phyloP scores from a whole-genome alignment of 2,113 vertebrate species.

The Macquaria ambigua region DNA sequence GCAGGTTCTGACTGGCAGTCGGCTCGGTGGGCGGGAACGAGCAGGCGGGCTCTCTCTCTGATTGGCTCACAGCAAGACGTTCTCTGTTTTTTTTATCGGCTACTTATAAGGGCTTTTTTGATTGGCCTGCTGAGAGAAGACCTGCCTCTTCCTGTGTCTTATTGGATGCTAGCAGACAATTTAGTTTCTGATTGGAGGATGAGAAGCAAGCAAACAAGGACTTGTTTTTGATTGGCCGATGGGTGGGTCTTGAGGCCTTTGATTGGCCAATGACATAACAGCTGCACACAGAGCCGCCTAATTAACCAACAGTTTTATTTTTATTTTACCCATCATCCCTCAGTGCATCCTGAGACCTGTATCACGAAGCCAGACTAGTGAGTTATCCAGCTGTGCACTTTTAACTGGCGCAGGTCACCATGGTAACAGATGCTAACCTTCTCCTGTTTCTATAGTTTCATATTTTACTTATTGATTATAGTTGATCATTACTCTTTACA shows the following conservation, averaged over 20 bases:
- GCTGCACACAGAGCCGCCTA: slow-evolving; percentile 22
- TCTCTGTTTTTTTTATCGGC: slow-evolving; percentile 37
- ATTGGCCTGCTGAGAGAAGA: slow-evolving; percentile 54
- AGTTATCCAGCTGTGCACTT: neutral
- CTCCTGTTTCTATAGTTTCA: too few relatives aligned
- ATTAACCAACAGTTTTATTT: neutral
- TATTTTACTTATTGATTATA: too few relatives aligned
- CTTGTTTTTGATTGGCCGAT: slow-evolving; percentile 37
- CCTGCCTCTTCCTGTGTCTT: slow-evolving; percentile 33
- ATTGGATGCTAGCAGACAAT: slow-evolving; percentile 23
- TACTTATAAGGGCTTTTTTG: slow-evolving; percentile 69
- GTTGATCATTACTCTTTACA: too few relatives aligned
- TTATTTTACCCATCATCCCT: slow-evolving; percentile 54
- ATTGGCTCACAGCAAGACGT: slow-evolving; percentile 50
- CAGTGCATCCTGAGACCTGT: slow-evolving; percentile 22
- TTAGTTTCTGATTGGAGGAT: slow-evolving; percentile 8
- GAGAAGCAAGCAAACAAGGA: neutral
- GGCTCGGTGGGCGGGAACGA: slow-evolving; percentile 58
- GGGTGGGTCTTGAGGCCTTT: slow-evolving; percentile 21
- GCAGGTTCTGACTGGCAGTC: slow-evolving; percentile 73
- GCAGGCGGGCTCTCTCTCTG: slow-evolving; percentile 67
- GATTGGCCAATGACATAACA: slow-evolving; percentile 23
- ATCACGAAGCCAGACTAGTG: slow-evolving; percentile 1
- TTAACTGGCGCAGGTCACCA: neutral
- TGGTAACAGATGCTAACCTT: neutral